Evolutionary conservation across 2,113 vertebrate species (phyloP).

Genomic region (Limnothrissa miodon): DNA sequence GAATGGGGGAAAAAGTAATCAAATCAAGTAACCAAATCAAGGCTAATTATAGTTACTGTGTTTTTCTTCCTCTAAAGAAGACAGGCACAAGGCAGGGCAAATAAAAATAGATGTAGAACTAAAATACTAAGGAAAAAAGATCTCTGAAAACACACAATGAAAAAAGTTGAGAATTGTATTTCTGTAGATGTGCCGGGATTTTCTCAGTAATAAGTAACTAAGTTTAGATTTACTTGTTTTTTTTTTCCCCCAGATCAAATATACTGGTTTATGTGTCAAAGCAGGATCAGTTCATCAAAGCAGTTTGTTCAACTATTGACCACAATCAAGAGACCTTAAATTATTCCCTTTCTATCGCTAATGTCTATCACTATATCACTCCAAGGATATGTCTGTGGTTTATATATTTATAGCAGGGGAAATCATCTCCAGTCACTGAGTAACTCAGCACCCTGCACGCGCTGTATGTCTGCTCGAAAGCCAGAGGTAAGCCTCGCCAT

Average conservation of each 20-base stretch:
- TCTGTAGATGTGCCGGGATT: background rate
- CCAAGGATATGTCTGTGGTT: background rate
- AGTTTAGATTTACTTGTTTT: background rate
- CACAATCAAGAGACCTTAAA: background rate
- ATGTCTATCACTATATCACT: background rate
- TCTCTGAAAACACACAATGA: background rate
- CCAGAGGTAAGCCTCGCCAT: background rate
- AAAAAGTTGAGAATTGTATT: too few relatives aligned
- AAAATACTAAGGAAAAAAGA: background rate
- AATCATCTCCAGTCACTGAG: background rate
- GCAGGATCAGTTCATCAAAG: background rate
- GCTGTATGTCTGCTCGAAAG: background rate
- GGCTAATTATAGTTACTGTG: background rate
- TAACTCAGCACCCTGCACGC: background rate
- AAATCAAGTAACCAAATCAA: background rate
- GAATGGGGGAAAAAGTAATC: background rate
- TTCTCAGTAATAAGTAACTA: too few relatives aligned
- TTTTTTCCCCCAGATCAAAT: background rate
- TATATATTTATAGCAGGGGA: background rate
- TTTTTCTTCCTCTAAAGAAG: background rate
- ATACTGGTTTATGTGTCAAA: background rate
- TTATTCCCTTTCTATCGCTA: background rate
- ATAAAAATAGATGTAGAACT: too few relatives aligned
- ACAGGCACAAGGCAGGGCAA: slow-evolving; percentile 1
- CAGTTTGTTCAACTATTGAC: background rate